Evolutionary conservation across 2,888 invertebrate species (phyloP).

Genomic region (Pristionchus maxplancki): DNA sequence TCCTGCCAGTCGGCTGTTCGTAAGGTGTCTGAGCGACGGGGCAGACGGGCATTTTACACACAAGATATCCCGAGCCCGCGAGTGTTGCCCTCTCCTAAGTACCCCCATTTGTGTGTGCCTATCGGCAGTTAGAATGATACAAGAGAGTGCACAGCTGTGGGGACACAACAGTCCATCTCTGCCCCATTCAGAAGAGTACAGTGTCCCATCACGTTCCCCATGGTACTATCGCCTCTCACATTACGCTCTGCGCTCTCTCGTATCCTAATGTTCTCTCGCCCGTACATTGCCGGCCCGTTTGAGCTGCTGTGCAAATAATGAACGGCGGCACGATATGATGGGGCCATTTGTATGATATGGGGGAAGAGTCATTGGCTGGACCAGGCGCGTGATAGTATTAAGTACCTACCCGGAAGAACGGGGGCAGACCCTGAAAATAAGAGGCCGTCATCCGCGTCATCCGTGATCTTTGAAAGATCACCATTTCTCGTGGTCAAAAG

Average conservation of each 20-base stretch:
- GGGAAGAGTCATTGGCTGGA: neutral
- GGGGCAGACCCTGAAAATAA: neutral
- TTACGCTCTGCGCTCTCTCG: slow-evolving; percentile 10
- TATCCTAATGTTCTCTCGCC: neutral
- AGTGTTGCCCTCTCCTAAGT: neutral
- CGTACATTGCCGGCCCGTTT: neutral
- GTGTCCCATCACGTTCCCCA: neutral
- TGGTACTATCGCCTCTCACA: slow-evolving; percentile 9
- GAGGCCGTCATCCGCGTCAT: neutral
- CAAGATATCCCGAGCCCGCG: neutral
- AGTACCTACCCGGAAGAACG: neutral
- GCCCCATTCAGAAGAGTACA: neutral
- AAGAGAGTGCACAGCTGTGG: neutral
- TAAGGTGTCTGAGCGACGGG: no score
- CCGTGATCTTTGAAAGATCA: neutral
- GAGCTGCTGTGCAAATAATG: slow-evolving; percentile 48
- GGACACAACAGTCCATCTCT: neutral
- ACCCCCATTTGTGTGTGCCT: neutral
- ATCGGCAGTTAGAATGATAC: neutral
- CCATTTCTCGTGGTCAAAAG: neutral
- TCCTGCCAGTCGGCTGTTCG: no score
- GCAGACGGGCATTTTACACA: no score
- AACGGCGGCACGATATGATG: neutral
- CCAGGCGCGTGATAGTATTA: neutral
- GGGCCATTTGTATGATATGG: neutral